Evolutionary conservation across 2,888 invertebrate species (phyloP), one percentile per base, ranked within the genome.

Genomic region (Terebella lapidaria): DNA sequence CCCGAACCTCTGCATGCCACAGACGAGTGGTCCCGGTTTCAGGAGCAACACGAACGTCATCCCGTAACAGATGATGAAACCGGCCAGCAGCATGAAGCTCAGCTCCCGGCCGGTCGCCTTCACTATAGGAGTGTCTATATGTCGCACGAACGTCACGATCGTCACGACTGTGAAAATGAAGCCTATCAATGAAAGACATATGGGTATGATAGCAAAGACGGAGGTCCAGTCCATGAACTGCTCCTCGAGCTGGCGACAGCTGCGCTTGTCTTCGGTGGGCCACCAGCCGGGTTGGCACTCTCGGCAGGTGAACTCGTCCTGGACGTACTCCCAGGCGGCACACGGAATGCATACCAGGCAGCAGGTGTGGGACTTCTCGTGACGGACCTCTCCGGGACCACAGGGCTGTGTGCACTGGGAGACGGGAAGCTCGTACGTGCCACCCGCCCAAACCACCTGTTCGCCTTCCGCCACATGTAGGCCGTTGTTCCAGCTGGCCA

Each of bases 101-200:
- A 87, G 78, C 72, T 87, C 87, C 20, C 87, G 76, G 0, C 86
- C 87, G 2, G 86, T 85, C 1, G 84, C 83, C 72, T 86, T 83
- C 3, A 87, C 87, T 53, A 87, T 82, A 5, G 87, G 87, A 0
- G 87, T 87, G 73, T 87, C 86, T 63, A 87, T 85, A 74, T 87
- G 84, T 57, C 83, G 83, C 56, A 87, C 82, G 75, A 88, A 86
- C 1, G 87, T 75, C 3, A 82, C 81, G 53, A 87, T 87, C 20
- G 87, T 86, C 30, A 84, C 79, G 15, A 85, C 71, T 0, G 88
- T 88, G 64, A 84, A 78, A 18, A 85, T 63, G 54, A 88, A 86
- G 0, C 88, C 88, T 10, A 87, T 70, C 52, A 84, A 83, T 1
- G 88, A 84, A 63, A 89, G 84, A 22, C 82, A 84, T 57, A 87